These are phyloP conservation scores for Cetonia aurata DNA, from an alignment of 2,888 invertebrate species.

Conservation along the genomic window DNA sequence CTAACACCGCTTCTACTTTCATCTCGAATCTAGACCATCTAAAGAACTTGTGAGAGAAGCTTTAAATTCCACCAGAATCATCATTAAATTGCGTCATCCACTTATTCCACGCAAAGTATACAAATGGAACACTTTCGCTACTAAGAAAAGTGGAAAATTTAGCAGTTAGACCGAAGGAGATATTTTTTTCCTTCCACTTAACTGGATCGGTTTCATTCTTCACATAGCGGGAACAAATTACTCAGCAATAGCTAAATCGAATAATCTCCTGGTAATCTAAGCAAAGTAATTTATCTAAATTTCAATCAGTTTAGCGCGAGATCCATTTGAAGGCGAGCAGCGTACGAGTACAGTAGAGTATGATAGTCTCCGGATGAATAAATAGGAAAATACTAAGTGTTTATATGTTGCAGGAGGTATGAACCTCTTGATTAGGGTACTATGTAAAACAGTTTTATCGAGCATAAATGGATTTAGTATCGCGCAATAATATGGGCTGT, in stretches of 20 bases:
- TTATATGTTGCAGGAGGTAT: too few species aligned
- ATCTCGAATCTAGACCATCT: too few species aligned
- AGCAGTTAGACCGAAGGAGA: constrained; percentile 1
- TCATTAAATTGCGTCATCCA: not conserved
- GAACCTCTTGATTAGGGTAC: too few species aligned
- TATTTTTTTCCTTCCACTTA: not conserved
- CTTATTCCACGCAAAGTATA: constrained; percentile 14
- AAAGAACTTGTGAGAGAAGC: too few species aligned
- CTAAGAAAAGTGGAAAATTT: constrained; percentile 22
- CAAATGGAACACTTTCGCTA: constrained; percentile 16
- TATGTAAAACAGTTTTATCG: too few species aligned
- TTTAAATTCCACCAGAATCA: too few species aligned
- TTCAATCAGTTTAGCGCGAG: constrained; percentile 57
- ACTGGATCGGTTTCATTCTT: constrained; percentile 5
- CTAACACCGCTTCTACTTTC: too few species aligned
- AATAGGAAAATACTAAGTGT: too few species aligned
- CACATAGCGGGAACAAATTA: constrained; percentile 24
- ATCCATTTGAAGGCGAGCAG: constrained; percentile 43
- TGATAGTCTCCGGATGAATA: too few species aligned
- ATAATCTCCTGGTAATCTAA: constrained; percentile 54
- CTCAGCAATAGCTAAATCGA: constrained; percentile 47
- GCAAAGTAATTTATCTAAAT: constrained; percentile 57
- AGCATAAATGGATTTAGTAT: too few species aligned
- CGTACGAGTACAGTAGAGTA: too few species aligned
- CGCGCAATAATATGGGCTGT: too few species aligned